Evolutionary conservation across 1,140 invertebrate genomes (phyloP), one percentile per base, ranked within the genome.

Genomic region (Hyposmocoma kahamanoa): DNA sequence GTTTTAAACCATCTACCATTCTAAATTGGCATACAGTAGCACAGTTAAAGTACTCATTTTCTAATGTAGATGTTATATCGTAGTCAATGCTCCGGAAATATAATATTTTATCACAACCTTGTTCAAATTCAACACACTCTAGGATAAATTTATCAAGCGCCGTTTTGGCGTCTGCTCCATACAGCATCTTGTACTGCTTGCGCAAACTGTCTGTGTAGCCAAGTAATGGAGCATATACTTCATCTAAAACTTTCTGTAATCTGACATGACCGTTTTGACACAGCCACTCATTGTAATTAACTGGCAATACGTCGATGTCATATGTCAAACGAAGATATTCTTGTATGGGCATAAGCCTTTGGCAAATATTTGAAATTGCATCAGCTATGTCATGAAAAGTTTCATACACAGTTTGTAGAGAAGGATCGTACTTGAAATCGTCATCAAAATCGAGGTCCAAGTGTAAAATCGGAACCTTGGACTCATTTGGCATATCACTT

Each of bases 31-130:
- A 61, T 19, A 82, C 78, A n/a, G 74, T 58, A n/a, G 76, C 67
- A 48, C 72, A 74, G 46, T 86, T 83, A 62, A 92, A 92, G 71
- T 89, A 92, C 62, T 92, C 90, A 52, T 90, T 90, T 52, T 87
- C 81, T 3, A 90, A 84, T 51, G 90, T 86, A 8, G 87, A 87
- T 15, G 87, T 88, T 26, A 92, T 87, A 62, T 89, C 87, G 22
- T 87, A 84, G 56, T 90, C 87, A 21, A 89, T 89, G 5, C 64
- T 66, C 65, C 90, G 89, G 52, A 90, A 92, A 52, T 88, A 87
- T 52, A 87, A 77, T 28, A 92, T 89, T 70, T 90, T 89, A 19
- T 86, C 80, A 24, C 88, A 86, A 36, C 87, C 88, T 30, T 86
- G 86, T 48, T 90, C 87, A 66, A 91, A 91, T 21, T 69, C 64